Conservation (phyloP, 1,140 invertebrate species). For the Telenomus remus region DNA sequence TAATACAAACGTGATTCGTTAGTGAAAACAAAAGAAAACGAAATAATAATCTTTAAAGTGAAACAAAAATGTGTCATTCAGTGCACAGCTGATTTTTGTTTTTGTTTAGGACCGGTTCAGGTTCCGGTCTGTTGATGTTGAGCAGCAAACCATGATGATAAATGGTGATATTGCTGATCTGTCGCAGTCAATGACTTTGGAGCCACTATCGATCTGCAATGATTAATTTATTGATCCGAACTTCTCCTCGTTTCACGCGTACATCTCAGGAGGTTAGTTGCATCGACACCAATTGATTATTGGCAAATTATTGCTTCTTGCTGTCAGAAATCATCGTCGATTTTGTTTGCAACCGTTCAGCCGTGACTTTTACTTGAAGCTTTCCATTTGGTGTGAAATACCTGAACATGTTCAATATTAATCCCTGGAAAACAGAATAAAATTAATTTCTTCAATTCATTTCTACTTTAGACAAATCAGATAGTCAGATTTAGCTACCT, state of each 20-base stretch:
- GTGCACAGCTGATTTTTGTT: too few relatives aligned
- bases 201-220: not conserved
- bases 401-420: slow-evolving; percentile 79
- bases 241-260: not conserved
- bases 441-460: slow-evolving; percentile 1
- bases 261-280: slow-evolving; percentile 3
- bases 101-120: too few relatives aligned
- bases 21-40: too few relatives aligned
- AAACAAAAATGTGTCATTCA: too few relatives aligned
- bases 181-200: not conserved
- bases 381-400: slow-evolving; percentile 82
- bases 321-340: slow-evolving; percentile 29
- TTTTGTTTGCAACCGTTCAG: slow-evolving; percentile 71
- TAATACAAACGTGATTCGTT: too few relatives aligned
- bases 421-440: slow-evolving; percentile 73
- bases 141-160: too few relatives aligned
- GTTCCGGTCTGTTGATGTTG: too few relatives aligned
- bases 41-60: too few relatives aligned
- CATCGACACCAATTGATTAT: slow-evolving; percentile 27
- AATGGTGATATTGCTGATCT: too few relatives aligned
- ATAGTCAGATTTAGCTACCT: slow-evolving; percentile 61
- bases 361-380: slow-evolving; percentile 79
- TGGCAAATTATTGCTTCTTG: slow-evolving; percentile 25
- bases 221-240: not conserved
- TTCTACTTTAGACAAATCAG: too few relatives aligned